phyloP scores from a whole-genome alignment of 2,888 invertebrate species.

The Heliconius sara region DNA sequence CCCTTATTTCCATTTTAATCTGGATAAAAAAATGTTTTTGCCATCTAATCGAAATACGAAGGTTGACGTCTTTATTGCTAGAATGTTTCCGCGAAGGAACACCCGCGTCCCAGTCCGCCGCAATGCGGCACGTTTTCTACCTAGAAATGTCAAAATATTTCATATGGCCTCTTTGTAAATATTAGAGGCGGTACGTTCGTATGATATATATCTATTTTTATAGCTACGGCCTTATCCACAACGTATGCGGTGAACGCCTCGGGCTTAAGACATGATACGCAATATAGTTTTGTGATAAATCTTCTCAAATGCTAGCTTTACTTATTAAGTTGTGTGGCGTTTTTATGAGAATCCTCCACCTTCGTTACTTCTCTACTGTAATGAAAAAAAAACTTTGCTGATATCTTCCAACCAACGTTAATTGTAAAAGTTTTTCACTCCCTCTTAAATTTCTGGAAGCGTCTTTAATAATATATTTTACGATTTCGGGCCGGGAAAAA shows the following conservation, averaged over 20 bases:
- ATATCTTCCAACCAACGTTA: constrained; percentile 80
- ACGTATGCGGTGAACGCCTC: constrained; percentile 64
- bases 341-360: constrained; percentile 77
- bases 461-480: constrained; percentile 68
- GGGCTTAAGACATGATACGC: constrained; percentile 69
- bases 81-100: constrained; percentile 68
- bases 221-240: constrained; percentile 59
- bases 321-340: constrained; percentile 83
- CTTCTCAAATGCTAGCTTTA: constrained; percentile 80
- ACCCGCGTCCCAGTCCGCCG: constrained; percentile 58
- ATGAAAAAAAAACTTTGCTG: constrained; percentile 81
- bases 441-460: constrained; percentile 65
- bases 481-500: constrained; percentile 66
- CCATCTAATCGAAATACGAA: constrained; percentile 38
- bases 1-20: background rate
- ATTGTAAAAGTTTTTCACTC: constrained; percentile 71
- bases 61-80: constrained; percentile 59
- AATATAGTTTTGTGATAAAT: constrained; percentile 78
- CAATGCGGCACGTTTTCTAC: constrained; percentile 60
- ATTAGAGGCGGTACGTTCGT: constrained; percentile 65
- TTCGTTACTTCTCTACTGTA: constrained; percentile 79
- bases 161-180: constrained; percentile 65
- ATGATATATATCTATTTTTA: constrained; percentile 76
- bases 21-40: constrained; percentile 12
- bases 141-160: constrained; percentile 81